Evolutionary conservation across 2,113 vertebrate genomes (phyloP).

Genomic region (Poeciliopsis prolifica): DNA sequence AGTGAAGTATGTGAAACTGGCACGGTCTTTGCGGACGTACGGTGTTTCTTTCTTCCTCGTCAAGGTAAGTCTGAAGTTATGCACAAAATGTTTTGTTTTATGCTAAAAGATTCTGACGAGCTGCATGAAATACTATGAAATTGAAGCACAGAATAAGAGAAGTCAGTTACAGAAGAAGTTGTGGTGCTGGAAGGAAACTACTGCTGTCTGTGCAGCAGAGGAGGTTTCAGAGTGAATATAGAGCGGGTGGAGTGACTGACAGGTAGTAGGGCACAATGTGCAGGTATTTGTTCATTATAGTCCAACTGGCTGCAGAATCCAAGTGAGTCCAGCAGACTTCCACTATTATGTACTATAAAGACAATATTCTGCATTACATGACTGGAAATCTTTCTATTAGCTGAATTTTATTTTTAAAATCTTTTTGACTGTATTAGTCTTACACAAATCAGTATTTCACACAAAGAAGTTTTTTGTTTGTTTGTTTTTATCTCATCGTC

Average conservation of each 20-base stretch:
- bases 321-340: background rate
- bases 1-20: conserved; percentile 97
- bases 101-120: background rate
- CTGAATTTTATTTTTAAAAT: too few relatives aligned
- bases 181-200: conserved; percentile 41
- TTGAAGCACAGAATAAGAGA: background rate
- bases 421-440: too few relatives aligned
- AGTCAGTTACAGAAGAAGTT: conserved; percentile 3
- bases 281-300: background rate
- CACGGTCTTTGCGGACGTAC: conserved; percentile 91
- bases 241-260: background rate
- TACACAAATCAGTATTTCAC: too few relatives aligned
- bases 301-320: background rate
- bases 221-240: conserved; percentile 21
- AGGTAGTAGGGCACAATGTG: background rate
- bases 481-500: too few relatives aligned
- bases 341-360: too few relatives aligned
- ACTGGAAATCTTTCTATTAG: too few relatives aligned
- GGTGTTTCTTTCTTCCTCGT: conserved; percentile 98
- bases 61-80: conserved; percentile 81
- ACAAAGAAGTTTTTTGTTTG: too few relatives aligned
- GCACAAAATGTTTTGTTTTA: background rate
- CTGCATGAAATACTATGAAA: background rate
- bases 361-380: too few relatives aligned
- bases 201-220: conserved; percentile 41